Evolutionary conservation across 2,888 invertebrate species (phyloP), one percentile per base, ranked within the genome.

Genomic region (Drosophila prolongata): DNA sequence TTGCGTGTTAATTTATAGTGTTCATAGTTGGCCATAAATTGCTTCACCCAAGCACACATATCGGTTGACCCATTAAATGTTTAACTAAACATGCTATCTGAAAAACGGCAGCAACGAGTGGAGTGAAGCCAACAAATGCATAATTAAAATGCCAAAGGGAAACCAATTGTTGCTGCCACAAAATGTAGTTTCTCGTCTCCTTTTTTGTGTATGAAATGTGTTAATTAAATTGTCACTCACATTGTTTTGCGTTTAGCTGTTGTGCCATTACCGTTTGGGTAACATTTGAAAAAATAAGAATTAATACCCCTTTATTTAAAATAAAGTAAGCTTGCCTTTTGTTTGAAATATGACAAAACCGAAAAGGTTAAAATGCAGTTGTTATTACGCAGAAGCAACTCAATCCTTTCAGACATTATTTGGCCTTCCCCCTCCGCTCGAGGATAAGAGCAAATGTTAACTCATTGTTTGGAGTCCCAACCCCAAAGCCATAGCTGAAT

Each of bases 201-300:
- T 27, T 54, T 55, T 61, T 67, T 53, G 44, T 46, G 44, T 40
- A 34, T 68, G 61, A 53, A 66, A 53, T 62, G 58, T 56, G 77
- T 80, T 87, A 78, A 80, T 87, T 87, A 84, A 87, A 84, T 84
- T 81, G 77, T 69, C 82, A 71, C 73, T 61, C 53, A 54, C 71
- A 69, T 71, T 64, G 55, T 73, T 40, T 47, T 50, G n/a, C 55
- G 3, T 52, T 52, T 42, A 37, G 53, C 47, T 69, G 73, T 10
- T 46, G 44, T 52, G 64, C 40, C 52, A 62, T 70, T 72, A 72
- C 50, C 50, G 14, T 50, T 71, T 44, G 54, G 37, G 54, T 57
- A 40, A 65, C 58, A 58, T 53, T 42, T 13, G 34, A 19, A 27
- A 6, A 6, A 37, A 9, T n/a, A 30, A 1, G 37, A 72, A 10